Conservation (phyloP, 2,113 vertebrate species). For the Sisor rabdophorus region DNA sequence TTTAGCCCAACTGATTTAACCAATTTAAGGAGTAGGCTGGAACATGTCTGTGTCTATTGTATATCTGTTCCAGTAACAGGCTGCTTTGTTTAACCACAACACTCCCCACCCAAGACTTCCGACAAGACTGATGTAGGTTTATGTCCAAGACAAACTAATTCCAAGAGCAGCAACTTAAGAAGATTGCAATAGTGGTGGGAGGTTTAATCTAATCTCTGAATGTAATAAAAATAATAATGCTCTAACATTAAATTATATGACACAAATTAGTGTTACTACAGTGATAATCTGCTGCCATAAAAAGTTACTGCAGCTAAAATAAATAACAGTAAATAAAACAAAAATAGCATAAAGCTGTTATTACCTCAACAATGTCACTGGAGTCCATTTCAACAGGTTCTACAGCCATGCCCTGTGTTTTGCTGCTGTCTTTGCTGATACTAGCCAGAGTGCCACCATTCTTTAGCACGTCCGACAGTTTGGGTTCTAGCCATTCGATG, state of each 20-base stretch:
- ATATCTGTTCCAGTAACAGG: conserved; percentile 30
- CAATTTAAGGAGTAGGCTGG: conserved; percentile 10
- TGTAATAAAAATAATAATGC: conserved; percentile 4
- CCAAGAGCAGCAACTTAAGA: neutral
- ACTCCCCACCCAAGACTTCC: conserved; percentile 4
- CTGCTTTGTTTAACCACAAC: neutral
- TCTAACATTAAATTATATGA: neutral
- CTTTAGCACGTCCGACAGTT: conserved; percentile 87
- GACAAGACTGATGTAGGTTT: conserved; percentile 4
- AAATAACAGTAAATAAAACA: neutral
- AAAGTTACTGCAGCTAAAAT: neutral
- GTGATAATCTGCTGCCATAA: neutral
- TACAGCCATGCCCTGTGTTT: conserved; percentile 69
- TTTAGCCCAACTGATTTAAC: conserved; percentile 1
- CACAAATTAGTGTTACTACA: neutral
- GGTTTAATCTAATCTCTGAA: neutral
- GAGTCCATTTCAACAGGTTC: conserved; percentile 75
- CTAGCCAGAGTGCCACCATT: conserved; percentile 80
- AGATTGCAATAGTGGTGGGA: neutral
- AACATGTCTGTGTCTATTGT: conserved; percentile 7
- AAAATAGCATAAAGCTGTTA: conserved; percentile 42
- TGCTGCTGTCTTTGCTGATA: conserved; percentile 71
- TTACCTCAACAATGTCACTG: conserved; percentile 83
- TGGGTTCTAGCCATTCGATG: conserved; percentile 94
- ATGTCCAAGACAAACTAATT: conserved; percentile 22